phyloP scores from a whole-genome alignment of 1,140 invertebrate genomes.

The Heliconius himera region DNA sequence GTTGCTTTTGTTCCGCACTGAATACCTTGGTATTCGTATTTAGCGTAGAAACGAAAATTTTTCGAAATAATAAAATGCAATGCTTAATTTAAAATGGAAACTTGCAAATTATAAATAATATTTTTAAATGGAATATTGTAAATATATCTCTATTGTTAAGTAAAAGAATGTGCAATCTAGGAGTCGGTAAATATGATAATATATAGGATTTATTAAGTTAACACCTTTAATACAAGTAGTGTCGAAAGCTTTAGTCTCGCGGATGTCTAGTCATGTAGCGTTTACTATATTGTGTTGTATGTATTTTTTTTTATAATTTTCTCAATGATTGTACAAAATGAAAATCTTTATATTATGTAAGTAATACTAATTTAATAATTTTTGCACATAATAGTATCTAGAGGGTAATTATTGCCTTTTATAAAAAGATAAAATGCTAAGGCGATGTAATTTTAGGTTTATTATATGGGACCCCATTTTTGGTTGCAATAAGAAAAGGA shows the following conservation, averaged over 20 bases:
- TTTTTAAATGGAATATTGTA: slow-evolving; percentile 79
- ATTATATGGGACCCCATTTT: slow-evolving; percentile 12
- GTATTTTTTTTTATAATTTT: slow-evolving; percentile 41
- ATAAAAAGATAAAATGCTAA: not conserved
- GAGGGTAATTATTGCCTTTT: not conserved
- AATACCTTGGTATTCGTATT: slow-evolving; percentile 24
- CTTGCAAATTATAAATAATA: slow-evolving; percentile 74
- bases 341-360: slow-evolving; percentile 12
- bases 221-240: slow-evolving; percentile 45
- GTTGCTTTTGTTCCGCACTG: slow-evolving; percentile 20
- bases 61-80: slow-evolving; percentile 28
- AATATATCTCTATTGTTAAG: slow-evolving; percentile 67
- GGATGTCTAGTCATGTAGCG: slow-evolving; percentile 54
- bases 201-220: slow-evolving; percentile 65
- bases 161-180: slow-evolving; percentile 76
- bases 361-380: slow-evolving; percentile 2
- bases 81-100: slow-evolving; percentile 50
- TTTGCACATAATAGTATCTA: slow-evolving; percentile 1
- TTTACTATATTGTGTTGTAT: slow-evolving; percentile 24
- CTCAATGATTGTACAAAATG: slow-evolving; percentile 24
- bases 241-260: slow-evolving; percentile 51
- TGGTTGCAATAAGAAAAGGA: not conserved
- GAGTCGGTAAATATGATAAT: slow-evolving; percentile 59
- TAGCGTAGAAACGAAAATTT: slow-evolving; percentile 19
- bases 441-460: not conserved